phyloP scores from a whole-genome alignment of 2,797 vertebrate genomes.

The Clarias platycephalus region DNA sequence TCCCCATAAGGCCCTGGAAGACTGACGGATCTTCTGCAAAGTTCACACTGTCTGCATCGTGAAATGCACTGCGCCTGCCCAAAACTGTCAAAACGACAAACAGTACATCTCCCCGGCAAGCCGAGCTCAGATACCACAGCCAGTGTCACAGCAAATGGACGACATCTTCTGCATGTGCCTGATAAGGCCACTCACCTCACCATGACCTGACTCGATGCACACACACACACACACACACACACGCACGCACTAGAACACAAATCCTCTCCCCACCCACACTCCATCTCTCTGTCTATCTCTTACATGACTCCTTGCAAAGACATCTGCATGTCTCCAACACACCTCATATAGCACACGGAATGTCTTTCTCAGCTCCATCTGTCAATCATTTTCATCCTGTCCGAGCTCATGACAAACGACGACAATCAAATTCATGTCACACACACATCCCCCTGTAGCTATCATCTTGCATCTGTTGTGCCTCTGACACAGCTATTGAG shows the following conservation, averaged over 20 bases:
- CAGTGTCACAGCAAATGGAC: slow-evolving; percentile 71
- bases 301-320: slow-evolving; percentile 42
- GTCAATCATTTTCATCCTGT: slow-evolving; percentile 67
- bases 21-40: slow-evolving; percentile 70
- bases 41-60: slow-evolving; percentile 67
- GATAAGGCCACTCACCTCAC: slow-evolving; percentile 73
- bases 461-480: slow-evolving; percentile 50
- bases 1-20: slow-evolving; percentile 63
- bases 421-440: slow-evolving; percentile 68
- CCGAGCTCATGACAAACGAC: slow-evolving; percentile 67
- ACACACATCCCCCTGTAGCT: slow-evolving; percentile 46
- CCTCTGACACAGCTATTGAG: slow-evolving; percentile 41
- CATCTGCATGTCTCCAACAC: slow-evolving; percentile 56
- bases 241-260: slow-evolving; percentile 13
- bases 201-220: slow-evolving; percentile 62
- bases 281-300: slow-evolving; percentile 34
- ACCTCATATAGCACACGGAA: slow-evolving; percentile 45
- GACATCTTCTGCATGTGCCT: slow-evolving; percentile 68
- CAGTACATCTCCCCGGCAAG: slow-evolving; percentile 64
- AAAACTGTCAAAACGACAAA: slow-evolving; percentile 74
- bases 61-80: slow-evolving; percentile 69
- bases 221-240: slow-evolving; percentile 10
- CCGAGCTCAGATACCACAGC: slow-evolving; percentile 66
- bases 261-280: slow-evolving; percentile 18
- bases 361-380: slow-evolving; percentile 46